phyloP scores from a whole-genome alignment of 2,888 invertebrate species.

The Lamellibrachia columna region DNA sequence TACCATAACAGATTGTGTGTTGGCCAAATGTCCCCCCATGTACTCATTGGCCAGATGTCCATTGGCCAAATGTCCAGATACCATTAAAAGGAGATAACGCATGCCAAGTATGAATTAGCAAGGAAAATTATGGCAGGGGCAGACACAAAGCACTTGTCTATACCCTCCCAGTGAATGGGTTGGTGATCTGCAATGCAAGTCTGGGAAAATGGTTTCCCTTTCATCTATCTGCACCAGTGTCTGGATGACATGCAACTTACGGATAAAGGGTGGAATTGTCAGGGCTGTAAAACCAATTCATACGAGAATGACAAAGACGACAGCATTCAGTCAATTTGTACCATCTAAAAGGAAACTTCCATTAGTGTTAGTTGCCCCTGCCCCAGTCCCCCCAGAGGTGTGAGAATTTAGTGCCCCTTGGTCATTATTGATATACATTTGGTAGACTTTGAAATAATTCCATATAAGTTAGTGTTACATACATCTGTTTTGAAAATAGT shows the following conservation, averaged over 20 bases:
- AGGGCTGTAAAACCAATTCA: neutral
- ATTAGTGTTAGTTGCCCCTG: neutral
- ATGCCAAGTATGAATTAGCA: neutral
- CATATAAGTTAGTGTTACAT: neutral
- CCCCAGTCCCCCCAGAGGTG: neutral
- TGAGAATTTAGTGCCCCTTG: neutral
- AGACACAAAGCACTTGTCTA: neutral
- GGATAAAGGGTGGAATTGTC: neutral
- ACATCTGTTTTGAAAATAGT: too few relatives aligned
- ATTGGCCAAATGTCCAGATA: too few relatives aligned
- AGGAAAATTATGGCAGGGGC: neutral
- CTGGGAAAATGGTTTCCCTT: neutral
- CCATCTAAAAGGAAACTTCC: too few relatives aligned
- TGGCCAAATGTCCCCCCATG: too few relatives aligned
- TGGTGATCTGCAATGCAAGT: neutral
- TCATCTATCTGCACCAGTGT: neutral
- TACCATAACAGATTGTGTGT: too few relatives aligned
- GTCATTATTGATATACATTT: neutral
- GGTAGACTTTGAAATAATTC: neutral
- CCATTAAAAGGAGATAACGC: too few relatives aligned
- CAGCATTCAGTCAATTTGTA: neutral
- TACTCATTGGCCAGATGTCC: too few relatives aligned
- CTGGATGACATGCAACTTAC: neutral
- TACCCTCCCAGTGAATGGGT: neutral
- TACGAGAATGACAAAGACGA: neutral